Evolutionary conservation across 2,888 invertebrate species (phyloP), one percentile per base, ranked within the genome.

Genomic region (Agonopterix heracliana): DNA sequence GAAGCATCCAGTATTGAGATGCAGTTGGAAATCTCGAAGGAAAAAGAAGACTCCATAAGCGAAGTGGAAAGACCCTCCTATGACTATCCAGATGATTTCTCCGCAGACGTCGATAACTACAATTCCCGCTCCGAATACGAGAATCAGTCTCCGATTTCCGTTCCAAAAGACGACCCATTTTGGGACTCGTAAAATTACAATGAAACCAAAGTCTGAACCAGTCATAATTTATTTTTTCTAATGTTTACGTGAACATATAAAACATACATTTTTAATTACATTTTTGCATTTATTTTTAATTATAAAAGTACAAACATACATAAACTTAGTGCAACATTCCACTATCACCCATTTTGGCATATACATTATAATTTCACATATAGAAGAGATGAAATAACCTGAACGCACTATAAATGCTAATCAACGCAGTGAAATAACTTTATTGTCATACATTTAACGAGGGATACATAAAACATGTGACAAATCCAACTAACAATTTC

Each of bases 241-340:
- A 71, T 64, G 60, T 72, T 70, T 68, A 68, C 63, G 66, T 72
- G 71, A 79, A 78, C 81, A 77, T 78, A 80, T 74, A 83, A 78
- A 79, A 81, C 70, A 76, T 74, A 75, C 65, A 63, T 64, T 62
- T 56, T 51, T 53, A 47, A 70, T 70, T 68, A 68, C 64, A 70
- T 71, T 68, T 64, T 12, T 52, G 56, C 45, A 51, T 60, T 54
- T 53, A 63, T 57, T 35, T 70, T 71, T 66, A 64, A 59, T 76
- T 87, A 87, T 85, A 85, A 87, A 87, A 87, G 83, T 87, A 87
- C 84, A 87, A 87, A 87, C 73, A 68, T 78, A 69, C 68, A 55
- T 71, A 67, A 59, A 56, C 26, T 68, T 67, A 64, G 66, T 62
- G 55, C 58, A 64, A 70, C 65, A 57, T 58, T 63, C 59, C 63